phyloP scores from a whole-genome alignment of 1,140 invertebrate genomes.

The Macrobrachium nipponense region DNA sequence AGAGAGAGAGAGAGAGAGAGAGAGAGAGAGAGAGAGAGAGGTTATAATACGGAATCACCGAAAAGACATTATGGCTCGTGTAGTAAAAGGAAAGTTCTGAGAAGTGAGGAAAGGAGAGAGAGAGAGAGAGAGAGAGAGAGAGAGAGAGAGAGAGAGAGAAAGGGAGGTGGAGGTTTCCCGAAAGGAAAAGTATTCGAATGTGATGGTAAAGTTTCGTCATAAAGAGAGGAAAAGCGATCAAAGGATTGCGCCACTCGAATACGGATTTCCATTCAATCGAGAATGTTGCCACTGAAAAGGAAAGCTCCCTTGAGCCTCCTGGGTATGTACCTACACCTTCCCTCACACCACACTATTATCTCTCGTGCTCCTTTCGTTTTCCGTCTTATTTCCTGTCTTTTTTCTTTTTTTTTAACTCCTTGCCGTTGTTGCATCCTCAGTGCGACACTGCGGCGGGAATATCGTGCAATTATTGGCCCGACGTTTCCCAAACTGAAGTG shows the following conservation, averaged over 20 bases:
- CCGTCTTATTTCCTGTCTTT: too few relatives aligned
- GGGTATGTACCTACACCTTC: too few relatives aligned
- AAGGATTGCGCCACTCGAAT: background rate
- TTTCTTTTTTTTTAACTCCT: too few relatives aligned
- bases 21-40: conserved; percentile 2
- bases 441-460: too few relatives aligned
- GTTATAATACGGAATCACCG: background rate
- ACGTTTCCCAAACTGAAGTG: too few relatives aligned
- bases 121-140: background rate
- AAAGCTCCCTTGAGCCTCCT: background rate
- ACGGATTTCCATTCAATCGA: background rate
- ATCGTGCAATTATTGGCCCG: too few relatives aligned
- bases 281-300: background rate
- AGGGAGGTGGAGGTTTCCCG: background rate
- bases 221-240: background rate
- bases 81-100: background rate
- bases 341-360: too few relatives aligned
- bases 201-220: background rate
- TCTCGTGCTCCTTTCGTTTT: too few relatives aligned
- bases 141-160: conserved; percentile 1
- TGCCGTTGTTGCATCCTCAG: too few relatives aligned
- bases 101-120: conserved; percentile 1
- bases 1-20: conserved; percentile 1
- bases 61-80: background rate
- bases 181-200: background rate